phyloP scores from a whole-genome alignment of 1,140 invertebrate genomes.

The Tetramorium simillimum region DNA sequence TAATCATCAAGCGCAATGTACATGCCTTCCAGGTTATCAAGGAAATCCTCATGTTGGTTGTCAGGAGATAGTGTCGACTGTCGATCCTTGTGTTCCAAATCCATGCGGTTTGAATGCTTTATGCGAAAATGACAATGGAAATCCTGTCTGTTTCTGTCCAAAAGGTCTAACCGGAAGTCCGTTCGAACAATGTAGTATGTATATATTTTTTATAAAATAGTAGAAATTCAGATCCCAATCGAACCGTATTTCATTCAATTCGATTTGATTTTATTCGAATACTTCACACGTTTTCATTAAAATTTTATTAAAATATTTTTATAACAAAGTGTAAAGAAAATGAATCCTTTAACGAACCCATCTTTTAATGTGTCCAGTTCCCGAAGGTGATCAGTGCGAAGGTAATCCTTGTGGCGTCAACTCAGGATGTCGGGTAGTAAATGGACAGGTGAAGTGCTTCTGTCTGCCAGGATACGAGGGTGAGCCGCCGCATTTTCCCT shows the following conservation, averaged over 20 bases:
- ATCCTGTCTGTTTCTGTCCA: constrained; percentile 95
- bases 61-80: constrained; percentile 84
- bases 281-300: no score
- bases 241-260: no score
- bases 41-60: constrained; percentile 94
- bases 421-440: constrained; percentile 91
- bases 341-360: constrained; percentile 8
- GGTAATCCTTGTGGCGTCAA: constrained; percentile 94
- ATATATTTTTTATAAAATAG: constrained; percentile 46
- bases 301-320: no score
- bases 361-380: constrained; percentile 86
- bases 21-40: constrained; percentile 90
- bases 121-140: constrained; percentile 94
- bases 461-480: constrained; percentile 96
- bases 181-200: constrained; percentile 96
- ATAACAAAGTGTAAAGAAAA: background rate
- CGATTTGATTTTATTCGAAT: no score
- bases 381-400: constrained; percentile 93
- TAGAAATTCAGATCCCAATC: no score
- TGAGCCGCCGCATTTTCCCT: constrained; percentile 90
- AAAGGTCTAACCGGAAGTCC: constrained; percentile 96
- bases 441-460: constrained; percentile 91
- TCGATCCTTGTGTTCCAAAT: constrained; percentile 92
- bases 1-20: constrained; percentile 92
- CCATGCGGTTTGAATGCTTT: constrained; percentile 94